These are phyloP conservation scores for Amorpha juglandis DNA, from an alignment of 2,888 invertebrate species.

Conservation along the genomic window DNA sequence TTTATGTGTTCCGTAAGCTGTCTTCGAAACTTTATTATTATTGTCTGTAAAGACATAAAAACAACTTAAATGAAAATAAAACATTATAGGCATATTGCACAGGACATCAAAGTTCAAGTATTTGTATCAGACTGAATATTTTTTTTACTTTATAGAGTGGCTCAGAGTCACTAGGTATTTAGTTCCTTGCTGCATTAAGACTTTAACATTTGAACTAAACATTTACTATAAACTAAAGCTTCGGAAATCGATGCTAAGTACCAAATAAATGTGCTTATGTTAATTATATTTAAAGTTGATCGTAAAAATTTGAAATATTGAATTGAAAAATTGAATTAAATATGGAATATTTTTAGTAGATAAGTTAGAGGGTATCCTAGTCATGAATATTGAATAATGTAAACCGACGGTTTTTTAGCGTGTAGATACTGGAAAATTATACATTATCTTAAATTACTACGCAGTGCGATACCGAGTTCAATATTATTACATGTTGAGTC, in stretches of 20 bases:
- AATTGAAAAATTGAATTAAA: too few relatives aligned
- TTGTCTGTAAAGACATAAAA: not conserved
- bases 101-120: not conserved
- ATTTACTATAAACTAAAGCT: not conserved
- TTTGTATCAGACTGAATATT: too few relatives aligned
- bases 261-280: too few relatives aligned
- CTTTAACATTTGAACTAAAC: not conserved
- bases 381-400: not conserved
- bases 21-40: not conserved
- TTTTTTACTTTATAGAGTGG: not conserved
- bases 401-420: not conserved
- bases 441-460: not conserved
- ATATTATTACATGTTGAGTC: constrained; percentile 7
- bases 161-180: not conserved
- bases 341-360: too few relatives aligned
- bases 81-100: not conserved
- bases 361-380: too few relatives aligned
- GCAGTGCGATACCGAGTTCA: not conserved
- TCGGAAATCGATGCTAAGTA: too few relatives aligned
- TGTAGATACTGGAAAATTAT: not conserved
- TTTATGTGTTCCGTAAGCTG: constrained; percentile 11
- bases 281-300: too few relatives aligned
- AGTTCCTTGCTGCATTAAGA: not conserved
- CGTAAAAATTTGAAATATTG: too few relatives aligned
- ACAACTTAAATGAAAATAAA: not conserved